Percentiles rank a stretch among this genome's conserved stretches.
Evolutionary conservation across 2,797 vertebrate species (phyloP).

Genomic region (Hoplostethus atlanticus): DNA sequence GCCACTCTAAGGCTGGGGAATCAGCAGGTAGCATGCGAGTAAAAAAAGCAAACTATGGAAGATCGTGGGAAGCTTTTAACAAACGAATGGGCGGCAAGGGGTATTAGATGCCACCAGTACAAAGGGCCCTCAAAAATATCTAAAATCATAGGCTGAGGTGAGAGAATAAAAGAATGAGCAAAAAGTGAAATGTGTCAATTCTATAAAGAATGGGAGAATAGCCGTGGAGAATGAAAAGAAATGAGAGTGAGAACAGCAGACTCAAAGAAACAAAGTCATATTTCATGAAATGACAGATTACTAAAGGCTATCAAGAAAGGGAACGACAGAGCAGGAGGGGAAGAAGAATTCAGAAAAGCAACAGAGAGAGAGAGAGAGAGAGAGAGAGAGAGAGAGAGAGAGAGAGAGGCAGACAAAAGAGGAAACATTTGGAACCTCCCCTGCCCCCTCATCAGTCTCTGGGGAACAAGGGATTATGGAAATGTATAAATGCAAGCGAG

Average conservation of each 20-base stretch:
- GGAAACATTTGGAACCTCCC: slow-evolving; percentile 75
- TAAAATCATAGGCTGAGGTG: not conserved
- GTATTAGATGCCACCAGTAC: not conserved
- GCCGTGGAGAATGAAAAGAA: slow-evolving; percentile 16
- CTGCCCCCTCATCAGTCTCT: slow-evolving; percentile 78
- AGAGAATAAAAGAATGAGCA: not conserved
- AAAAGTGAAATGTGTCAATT: slow-evolving; percentile 18
- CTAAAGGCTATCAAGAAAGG: slow-evolving; percentile 39
- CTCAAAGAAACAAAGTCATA: slow-evolving; percentile 33
- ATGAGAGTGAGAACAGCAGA: slow-evolving; percentile 49
- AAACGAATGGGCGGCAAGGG: not conserved
- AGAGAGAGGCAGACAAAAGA: slow-evolving; percentile 54
- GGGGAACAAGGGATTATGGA: slow-evolving; percentile 78
- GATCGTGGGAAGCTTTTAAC: not conserved
- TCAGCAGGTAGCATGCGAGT: slow-evolving; percentile 1
- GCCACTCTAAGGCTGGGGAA: not conserved
- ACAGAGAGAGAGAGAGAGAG: slow-evolving; percentile 9
- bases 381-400: slow-evolving; percentile 20
- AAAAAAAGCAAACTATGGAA: not conserved
- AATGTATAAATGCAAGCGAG: slow-evolving; percentile 71
- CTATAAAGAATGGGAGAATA: slow-evolving; percentile 1
- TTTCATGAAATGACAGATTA: slow-evolving; percentile 53
- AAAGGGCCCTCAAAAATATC: not conserved
- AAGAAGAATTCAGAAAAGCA: not conserved
- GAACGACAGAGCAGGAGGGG: slow-evolving; percentile 12